Base-by-base conservation (phyloP, 2,888 invertebrate genomes). In the Amblyjoppa fuscipennis region DNA sequence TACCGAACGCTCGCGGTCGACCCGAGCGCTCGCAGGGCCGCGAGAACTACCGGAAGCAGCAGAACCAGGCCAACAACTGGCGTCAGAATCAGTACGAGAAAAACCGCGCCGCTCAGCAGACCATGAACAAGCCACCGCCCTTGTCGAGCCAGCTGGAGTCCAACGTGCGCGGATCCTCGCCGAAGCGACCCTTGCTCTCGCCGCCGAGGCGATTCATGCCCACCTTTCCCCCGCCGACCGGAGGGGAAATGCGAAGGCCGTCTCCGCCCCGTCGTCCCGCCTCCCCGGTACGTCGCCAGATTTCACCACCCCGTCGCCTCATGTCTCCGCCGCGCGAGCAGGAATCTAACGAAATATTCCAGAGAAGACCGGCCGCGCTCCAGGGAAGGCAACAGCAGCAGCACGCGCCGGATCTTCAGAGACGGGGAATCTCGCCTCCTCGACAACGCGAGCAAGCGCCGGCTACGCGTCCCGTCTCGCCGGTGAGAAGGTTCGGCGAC, bases 401-500 rank as follows among this genome's bases (percentile, higher is more conserved):
- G 41, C 78, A 78, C 11, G 78, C 81, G 59, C 80, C 84, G 9
- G 56, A 86, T 0, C 83, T 87, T 2, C 83, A 86, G 7, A 73
- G 87, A 45, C 86, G 80, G 7, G 87, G 87, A 56, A 53, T 75
- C 34, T 87, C 89, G 1, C 78, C 85, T 13, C 53, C 66, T 1
- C 69, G 85, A 51, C 88, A 90, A 74, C 84, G 86, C 51, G 77
- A 89, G 13, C 87, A 89, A 5, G 84, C 89, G 4, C 68, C 90
- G 49, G 20, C 73, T 2, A 85, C 70, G 49, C 82, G 88, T 4
- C 76, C 85, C 16, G 77, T 87, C 11, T 88, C 90, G 7, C 88
- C 90, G 0, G 81, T 88, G 5, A 88, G 89, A 34, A 88, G 88
- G 59, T 91, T 89, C 64, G 87, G 84, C 6, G 93, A 93, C 78